Evolutionary conservation across 2,888 invertebrate genomes (phyloP).

Genomic region (Helicoverpa assulta): DNA sequence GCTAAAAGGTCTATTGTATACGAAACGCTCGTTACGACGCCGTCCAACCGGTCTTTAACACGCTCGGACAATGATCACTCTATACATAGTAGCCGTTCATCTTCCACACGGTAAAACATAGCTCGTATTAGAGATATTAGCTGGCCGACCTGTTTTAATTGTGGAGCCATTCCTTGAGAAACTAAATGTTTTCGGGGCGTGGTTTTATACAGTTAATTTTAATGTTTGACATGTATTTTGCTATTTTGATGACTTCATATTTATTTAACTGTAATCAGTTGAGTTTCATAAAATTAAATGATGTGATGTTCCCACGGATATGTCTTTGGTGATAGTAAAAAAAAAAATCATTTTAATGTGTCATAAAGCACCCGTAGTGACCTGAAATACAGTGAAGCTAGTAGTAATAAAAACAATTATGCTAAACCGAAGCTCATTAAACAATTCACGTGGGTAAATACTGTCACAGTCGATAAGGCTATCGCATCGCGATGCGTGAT

Average conservation of each 20-base stretch:
- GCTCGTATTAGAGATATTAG: conserved; percentile 68
- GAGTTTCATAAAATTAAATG: background rate
- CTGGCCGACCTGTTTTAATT: conserved; percentile 66
- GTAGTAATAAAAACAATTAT: conserved; percentile 78
- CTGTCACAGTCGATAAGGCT: conserved; percentile 84
- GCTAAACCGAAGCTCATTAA: conserved; percentile 82
- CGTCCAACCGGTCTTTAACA: conserved; percentile 89
- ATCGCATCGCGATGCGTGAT: conserved; percentile 84
- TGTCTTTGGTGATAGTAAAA: background rate
- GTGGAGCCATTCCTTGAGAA: conserved; percentile 55
- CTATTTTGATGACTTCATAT: conserved; percentile 8
- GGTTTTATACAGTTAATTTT: conserved; percentile 47
- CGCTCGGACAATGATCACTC: conserved; percentile 88
- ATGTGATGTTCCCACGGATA: background rate
- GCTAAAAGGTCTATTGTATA: conserved; percentile 91
- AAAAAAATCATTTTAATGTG: conserved; percentile 7
- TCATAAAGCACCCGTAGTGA: conserved; percentile 6
- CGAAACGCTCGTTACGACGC: conserved; percentile 87
- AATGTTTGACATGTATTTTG: conserved; percentile 21
- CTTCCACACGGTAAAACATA: conserved; percentile 69
- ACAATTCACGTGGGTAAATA: conserved; percentile 81
- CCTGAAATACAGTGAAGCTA: conserved; percentile 40
- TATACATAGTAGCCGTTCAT: conserved; percentile 84
- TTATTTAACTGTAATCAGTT: conserved; percentile 2
- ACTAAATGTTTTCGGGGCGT: conserved; percentile 47